phyloP scores from a whole-genome alignment of 2,797 vertebrate species.

The Siniperca scherzeri region DNA sequence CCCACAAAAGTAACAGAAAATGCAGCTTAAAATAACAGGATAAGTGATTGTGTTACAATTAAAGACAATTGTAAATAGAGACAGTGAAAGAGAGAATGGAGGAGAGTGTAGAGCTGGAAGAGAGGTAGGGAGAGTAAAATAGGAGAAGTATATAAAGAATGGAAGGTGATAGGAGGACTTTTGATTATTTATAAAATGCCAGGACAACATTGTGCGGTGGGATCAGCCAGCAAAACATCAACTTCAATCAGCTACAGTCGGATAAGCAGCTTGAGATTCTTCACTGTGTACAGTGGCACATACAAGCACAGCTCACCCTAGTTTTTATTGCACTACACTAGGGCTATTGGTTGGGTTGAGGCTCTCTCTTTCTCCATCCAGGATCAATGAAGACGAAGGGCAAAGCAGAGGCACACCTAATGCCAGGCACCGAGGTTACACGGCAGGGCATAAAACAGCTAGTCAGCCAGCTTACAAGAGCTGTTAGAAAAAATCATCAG shows the following conservation, averaged over 20 bases:
- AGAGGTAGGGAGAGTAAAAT: constrained; percentile 51
- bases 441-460: constrained; percentile 71
- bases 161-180: constrained; percentile 69
- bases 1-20: constrained; percentile 31
- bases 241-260: constrained; percentile 81
- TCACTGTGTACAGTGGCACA: constrained; percentile 59
- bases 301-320: constrained; percentile 50
- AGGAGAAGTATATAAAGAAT: constrained; percentile 50
- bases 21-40: constrained; percentile 31
- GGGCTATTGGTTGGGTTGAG: constrained; percentile 72
- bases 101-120: constrained; percentile 43
- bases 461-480: constrained; percentile 84
- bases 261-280: constrained; percentile 80
- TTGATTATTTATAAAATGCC: constrained; percentile 81
- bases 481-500: constrained; percentile 89
- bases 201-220: constrained; percentile 71
- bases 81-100: constrained; percentile 45
- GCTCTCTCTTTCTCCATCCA: constrained; percentile 69
- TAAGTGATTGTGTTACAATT: constrained; percentile 29
- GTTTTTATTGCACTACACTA: constrained; percentile 52
- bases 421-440: constrained; percentile 85
- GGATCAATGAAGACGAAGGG: constrained; percentile 72
- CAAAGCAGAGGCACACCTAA: constrained; percentile 69
- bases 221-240: constrained; percentile 78
- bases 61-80: constrained; percentile 58